A percentile compares a stretch with the other conserved stretches of the same genome.
Conservation (phyloP, 2,797 vertebrate genomes). For the Xerus rutilus region DNA sequence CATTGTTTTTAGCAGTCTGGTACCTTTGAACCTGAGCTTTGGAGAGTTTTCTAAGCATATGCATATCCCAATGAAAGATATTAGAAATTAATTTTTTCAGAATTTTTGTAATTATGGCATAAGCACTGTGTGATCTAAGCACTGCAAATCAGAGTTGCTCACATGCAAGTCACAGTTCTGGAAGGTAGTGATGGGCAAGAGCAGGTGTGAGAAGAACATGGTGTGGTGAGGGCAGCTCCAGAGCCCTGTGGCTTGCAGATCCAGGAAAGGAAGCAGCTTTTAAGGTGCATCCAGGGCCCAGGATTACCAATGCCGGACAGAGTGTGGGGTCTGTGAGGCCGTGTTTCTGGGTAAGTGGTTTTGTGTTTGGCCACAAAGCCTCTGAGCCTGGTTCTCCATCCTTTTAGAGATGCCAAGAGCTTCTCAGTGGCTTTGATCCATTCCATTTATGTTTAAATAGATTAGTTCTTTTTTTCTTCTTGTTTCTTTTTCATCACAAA, state of each 20-base stretch:
- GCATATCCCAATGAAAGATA: neutral
- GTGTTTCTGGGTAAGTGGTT: neutral
- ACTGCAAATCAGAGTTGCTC: neutral
- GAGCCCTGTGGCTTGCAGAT: neutral
- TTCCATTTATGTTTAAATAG: neutral
- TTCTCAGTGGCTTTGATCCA: neutral
- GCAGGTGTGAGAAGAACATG: neutral
- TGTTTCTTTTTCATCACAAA: neutral
- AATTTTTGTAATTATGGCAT: neutral
- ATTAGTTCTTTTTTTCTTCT: neutral
- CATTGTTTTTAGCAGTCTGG: neutral
- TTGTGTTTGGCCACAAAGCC: neutral
- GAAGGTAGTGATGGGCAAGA: neutral
- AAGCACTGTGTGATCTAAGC: neutral
- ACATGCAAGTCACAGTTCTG: neutral
- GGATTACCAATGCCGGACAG: too few species aligned
- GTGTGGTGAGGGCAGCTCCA: neutral
- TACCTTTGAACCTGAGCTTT: neutral
- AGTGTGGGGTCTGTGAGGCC: neutral
- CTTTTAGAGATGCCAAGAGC: neutral
- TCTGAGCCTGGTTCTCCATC: neutral
- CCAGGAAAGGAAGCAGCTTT: neutral
- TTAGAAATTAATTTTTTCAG: slow-evolving; percentile 6
- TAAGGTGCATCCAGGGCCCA: neutral
- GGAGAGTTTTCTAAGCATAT: neutral